Evolutionary conservation across 1,140 invertebrate species (phyloP), one percentile per base, ranked within the genome.

Genomic region (Drosophila takahashii): DNA sequence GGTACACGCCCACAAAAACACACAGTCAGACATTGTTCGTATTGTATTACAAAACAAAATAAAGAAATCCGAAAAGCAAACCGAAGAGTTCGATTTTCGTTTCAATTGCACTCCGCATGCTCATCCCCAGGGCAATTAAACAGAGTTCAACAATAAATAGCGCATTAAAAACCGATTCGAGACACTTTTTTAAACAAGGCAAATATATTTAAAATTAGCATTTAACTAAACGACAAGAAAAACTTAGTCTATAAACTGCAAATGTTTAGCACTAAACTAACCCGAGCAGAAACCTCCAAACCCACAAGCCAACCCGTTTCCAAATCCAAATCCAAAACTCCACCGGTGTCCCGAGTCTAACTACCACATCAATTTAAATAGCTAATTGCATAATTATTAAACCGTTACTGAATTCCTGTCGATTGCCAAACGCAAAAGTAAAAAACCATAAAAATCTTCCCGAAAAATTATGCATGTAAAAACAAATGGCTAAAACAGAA

Each of bases 321-420:
- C 69, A 77, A 69, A 58, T 64, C 72, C 53, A 77, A 69, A 58
- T 60, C 72, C 50, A 58, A 56, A 47, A 50, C 29, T 44, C 41
- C 18, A 45, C 64, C 66, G 42, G 32, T 48, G 59, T 29, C 59
- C 66, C 64, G 45, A 64, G 26, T 44, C 60, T 58, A 77, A 84
- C 79, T 86, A 89, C 60, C 84, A 87, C 75, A 83, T 89, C 62
- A 87, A 87, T 89, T 87, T 89, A 83, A 87, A 87, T 83, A 87
- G 79, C 62, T 87, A 66, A 61, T 89, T 89, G 76, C 84, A 87
- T 87, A 86, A 83, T 79, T 79, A 83, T 72, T 65, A 89, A 89
- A 73, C 80, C 69, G 85, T 87, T 87, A 84, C 66, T 64, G 64
- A 79, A 81, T 62, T 79, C 81, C 57, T 81, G 75, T 79, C 73